phyloP scores from a whole-genome alignment of 1,140 invertebrate genomes.

The Pseudomyrmex sp. region DNA sequence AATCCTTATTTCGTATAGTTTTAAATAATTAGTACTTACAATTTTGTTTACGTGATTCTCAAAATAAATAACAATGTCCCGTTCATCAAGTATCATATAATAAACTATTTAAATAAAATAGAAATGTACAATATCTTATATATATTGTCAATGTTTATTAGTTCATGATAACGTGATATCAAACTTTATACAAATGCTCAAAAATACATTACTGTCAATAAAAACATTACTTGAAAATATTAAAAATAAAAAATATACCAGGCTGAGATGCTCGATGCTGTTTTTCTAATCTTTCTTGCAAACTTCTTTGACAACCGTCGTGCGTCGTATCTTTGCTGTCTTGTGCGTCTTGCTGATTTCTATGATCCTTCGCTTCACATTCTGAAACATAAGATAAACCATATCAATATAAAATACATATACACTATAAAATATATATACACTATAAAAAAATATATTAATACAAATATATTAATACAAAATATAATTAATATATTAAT shows the following conservation, averaged over 20 bases:
- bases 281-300: conserved; percentile 42
- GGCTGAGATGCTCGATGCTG: conserved; percentile 27
- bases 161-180: too few relatives aligned
- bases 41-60: too few relatives aligned
- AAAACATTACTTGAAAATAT: background rate
- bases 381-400: conserved; percentile 65
- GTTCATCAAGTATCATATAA: too few relatives aligned
- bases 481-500: background rate
- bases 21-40: too few relatives aligned
- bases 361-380: conserved; percentile 56
- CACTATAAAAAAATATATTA: too few relatives aligned
- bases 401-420: background rate
- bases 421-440: too few relatives aligned
- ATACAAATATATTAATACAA: background rate
- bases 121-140: too few relatives aligned
- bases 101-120: too few relatives aligned
- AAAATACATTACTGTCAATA: too few relatives aligned
- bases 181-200: too few relatives aligned
- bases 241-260: conserved; percentile 15
- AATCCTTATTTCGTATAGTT: background rate
- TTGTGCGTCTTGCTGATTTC: conserved; percentile 41
- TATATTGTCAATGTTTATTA: too few relatives aligned
- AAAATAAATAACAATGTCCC: too few relatives aligned
- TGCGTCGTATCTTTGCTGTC: conserved; percentile 23
- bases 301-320: conserved; percentile 24